Conservation (phyloP, 2,888 invertebrate species). For the Netelia fuscicornis region DNA sequence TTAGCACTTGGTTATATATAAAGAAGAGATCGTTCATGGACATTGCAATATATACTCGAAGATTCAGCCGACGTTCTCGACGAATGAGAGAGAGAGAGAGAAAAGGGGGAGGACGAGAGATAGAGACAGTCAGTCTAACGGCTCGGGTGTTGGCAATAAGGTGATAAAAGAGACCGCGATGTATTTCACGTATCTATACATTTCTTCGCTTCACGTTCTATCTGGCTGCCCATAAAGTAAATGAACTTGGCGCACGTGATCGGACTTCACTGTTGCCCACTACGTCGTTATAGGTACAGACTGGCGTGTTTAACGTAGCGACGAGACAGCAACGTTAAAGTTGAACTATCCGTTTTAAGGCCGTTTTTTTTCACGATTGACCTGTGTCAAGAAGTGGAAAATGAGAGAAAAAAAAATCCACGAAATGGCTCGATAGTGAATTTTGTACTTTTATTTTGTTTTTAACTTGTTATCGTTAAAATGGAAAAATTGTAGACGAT, state of each 20-base stretch:
- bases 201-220: constrained; percentile 53
- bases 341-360: neutral
- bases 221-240: constrained; percentile 76
- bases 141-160: constrained; percentile 53
- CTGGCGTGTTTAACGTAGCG: constrained; percentile 42
- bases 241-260: constrained; percentile 79
- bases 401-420: neutral
- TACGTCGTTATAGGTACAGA: constrained; percentile 26
- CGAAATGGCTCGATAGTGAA: neutral
- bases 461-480: neutral
- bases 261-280: constrained; percentile 67
- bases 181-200: constrained; percentile 58
- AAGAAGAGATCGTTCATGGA: constrained; percentile 25
- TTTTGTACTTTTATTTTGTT: neutral
- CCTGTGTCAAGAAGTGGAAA: neutral
- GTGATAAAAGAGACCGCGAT: constrained; percentile 57
- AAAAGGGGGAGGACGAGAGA: neutral
- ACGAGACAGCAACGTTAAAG: neutral
- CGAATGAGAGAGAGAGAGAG: neutral
- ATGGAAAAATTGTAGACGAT: neutral
- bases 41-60: constrained; percentile 4
- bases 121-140: neutral
- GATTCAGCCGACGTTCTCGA: constrained; percentile 33
- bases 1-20: neutral
- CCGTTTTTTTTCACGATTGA: neutral